Evolutionary conservation across 2,888 invertebrate genomes (phyloP).

Genomic region (Neoscelio sp.): DNA sequence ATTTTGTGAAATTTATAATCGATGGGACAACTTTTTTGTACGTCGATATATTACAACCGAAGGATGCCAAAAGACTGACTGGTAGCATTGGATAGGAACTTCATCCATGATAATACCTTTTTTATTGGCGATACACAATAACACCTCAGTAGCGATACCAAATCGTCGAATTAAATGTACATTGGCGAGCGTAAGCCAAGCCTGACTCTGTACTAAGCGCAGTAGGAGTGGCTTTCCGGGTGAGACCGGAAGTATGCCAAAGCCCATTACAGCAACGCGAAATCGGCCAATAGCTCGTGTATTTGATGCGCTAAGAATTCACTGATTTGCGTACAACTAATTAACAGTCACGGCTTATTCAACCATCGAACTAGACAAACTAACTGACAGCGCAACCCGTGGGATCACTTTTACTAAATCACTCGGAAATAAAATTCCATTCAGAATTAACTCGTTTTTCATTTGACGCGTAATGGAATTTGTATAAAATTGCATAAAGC

Average conservation of each 20-base stretch:
- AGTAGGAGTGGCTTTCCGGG: slow-evolving; percentile 82
- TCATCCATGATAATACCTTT: slow-evolving; percentile 58
- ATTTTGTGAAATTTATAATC: neutral
- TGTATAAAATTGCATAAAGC: too few species aligned
- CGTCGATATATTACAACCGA: slow-evolving; percentile 70
- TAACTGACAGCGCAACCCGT: too few species aligned
- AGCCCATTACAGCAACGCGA: slow-evolving; percentile 69
- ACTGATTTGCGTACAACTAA: slow-evolving; percentile 32
- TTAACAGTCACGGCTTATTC: slow-evolving; percentile 1
- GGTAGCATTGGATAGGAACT: slow-evolving; percentile 39
- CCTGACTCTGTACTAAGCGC: slow-evolving; percentile 70
- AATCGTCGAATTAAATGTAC: slow-evolving; percentile 67
- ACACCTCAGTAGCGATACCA: slow-evolving; percentile 59
- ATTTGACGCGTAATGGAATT: too few species aligned
- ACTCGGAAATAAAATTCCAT: too few species aligned
- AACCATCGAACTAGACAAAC: too few species aligned
- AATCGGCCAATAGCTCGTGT: slow-evolving; percentile 48
- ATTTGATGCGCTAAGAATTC: slow-evolving; percentile 44
- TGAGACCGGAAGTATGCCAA: slow-evolving; percentile 77
- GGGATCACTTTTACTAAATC: too few species aligned
- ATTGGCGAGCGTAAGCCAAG: slow-evolving; percentile 66
- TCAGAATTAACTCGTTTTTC: too few species aligned
- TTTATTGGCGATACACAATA: slow-evolving; percentile 65
- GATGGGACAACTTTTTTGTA: slow-evolving; percentile 2
- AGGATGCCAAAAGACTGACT: slow-evolving; percentile 76